Evolutionary conservation across 2,888 invertebrate genomes (phyloP), one percentile per base, ranked within the genome.

Genomic region (Lordiphosa fenestrarum): DNA sequence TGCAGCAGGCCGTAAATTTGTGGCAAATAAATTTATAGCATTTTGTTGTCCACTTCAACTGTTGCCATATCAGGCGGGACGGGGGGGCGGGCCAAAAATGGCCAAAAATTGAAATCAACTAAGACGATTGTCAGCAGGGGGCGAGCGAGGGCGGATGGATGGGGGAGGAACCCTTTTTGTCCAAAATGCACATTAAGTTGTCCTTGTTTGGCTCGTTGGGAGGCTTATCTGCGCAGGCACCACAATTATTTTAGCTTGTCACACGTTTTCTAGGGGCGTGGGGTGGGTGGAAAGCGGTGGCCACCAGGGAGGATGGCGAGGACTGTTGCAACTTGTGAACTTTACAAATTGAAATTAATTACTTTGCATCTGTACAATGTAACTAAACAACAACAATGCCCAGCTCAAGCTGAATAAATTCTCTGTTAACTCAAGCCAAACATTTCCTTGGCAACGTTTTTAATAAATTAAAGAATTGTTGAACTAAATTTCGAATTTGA

Each of bases 281-380:
- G 44, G 38, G n/a, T 21, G 38, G 13, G 10, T 2, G n/a, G 51
- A 10, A 36, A 6, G 9, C 4, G 33, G 49, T 2, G 25, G 25
- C 25, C 25, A 25, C 6, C 1, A 0, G 2, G 10, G n/a, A 6
- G 38, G 15, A n/a, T 15, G 12, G 25, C 15, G n/a, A 5, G 0
- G 33, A 10, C 13, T 12, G 54, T 30, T 49, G 52, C 50, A 52
- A 58, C 60, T 73, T 69, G 73, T 76, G 77, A 78, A 80, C 73
- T 78, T 80, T 76, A 76, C 81, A 86, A 83, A 84, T 81, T 70
- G 78, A 85, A 86, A 85, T 86, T 81, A 86, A 86, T 84, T 84
- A 85, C 80, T 75, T 69, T 67, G 63, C 71, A 62, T 47, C 19
- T 47, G 46, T 37, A 62, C 61, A 68, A 66, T 75, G 72, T 74